A percentile compares a stretch with the other conserved stretches of the same genome.
phyloP scores from a whole-genome alignment of 2,113 vertebrate genomes.

The Lanius ludovicianus region DNA sequence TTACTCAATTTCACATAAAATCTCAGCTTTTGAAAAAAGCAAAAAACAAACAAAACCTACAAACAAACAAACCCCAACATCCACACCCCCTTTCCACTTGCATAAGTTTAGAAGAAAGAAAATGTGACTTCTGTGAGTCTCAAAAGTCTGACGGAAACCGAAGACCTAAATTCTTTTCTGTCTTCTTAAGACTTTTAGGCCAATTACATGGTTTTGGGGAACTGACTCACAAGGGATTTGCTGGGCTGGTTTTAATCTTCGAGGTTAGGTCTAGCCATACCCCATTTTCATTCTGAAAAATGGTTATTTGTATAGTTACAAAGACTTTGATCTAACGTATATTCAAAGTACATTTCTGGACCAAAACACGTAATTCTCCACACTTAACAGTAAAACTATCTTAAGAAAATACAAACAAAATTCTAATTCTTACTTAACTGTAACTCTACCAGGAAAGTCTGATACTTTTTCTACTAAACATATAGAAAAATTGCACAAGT shows the following conservation, averaged over 20 bases:
- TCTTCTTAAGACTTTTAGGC: neutral
- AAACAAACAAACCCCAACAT: neutral
- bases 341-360: neutral
- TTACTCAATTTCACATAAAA: neutral
- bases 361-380: neutral
- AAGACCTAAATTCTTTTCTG: neutral
- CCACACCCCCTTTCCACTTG: neutral
- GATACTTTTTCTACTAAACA: neutral
- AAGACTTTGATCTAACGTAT: neutral
- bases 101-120: neutral
- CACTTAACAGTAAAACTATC: neutral
- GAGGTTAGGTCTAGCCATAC: neutral
- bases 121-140: neutral
- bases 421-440: neutral
- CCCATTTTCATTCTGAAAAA: neutral
- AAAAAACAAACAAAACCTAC: neutral
- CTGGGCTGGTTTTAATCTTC: neutral
- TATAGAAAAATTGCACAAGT: neutral
- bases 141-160: neutral
- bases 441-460: neutral
- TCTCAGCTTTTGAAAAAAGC: neutral
- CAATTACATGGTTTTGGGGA: neutral
- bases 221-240: neutral
- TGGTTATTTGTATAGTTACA: neutral
- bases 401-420: neutral